Base-by-base conservation (phyloP, 2,888 invertebrate species). In the Rhaphigaster nebulosa region DNA sequence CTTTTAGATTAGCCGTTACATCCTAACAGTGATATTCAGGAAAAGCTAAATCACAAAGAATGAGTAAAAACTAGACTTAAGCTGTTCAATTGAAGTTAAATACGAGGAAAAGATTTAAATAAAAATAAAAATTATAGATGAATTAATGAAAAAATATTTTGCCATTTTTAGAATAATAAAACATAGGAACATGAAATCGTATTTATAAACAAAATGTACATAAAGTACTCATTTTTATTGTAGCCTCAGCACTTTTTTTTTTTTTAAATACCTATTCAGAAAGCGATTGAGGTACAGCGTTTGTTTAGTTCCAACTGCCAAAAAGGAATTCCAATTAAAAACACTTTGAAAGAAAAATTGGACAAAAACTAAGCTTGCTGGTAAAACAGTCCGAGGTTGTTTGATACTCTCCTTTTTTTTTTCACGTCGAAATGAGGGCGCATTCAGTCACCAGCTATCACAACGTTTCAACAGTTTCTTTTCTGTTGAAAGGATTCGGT, bases 251-350 rank as follows among this genome's bases (percentile, higher is more conserved):
- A 8, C 1, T 60, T 60, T 26, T 65, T 65, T 65, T 65, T 0
- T 18, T 65, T 65, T 29, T 15, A 65, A 34, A 65, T 65, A 65
- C 15, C 3, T 6, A 18, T 65, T 34, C 15, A 29, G 34, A 15
- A 34, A 65, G 29, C 13, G 29, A 65, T 18, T 29, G 65, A 65
- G 29, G 34, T 3, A 34, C 34, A 65, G 65, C 13, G 29, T 34
- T 18, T 34, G 29, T 34, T 18, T 34, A 29, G 10, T n/a, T 60
- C 60, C 12, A n/a, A n/a, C 8, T 12, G 13, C n/a, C n/a, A 60
- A 60, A 60, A 60, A n/a, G 65, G 29, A 34, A 65, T 65, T 65
- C 65, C 65, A 65, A 65, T 65, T 65, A 65, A 65, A 65, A 60
- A 29, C 18, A 65, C 65, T n/a, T 60, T 65, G 65, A 29, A 65